Conservation (phyloP, 2,797 vertebrate species). For the Schizopygopsis malacanthus region DNA sequence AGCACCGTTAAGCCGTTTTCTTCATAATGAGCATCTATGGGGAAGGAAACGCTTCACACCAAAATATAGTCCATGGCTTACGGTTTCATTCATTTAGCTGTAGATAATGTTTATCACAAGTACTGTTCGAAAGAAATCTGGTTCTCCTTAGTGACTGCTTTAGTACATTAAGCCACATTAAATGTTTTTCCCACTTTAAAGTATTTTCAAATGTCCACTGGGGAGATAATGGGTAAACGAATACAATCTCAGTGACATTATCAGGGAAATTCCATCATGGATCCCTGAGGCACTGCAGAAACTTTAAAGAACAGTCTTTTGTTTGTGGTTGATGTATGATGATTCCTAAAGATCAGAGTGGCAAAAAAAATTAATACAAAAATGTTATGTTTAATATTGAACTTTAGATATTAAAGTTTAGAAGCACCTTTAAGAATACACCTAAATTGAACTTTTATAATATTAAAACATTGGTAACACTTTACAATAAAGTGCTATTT, state of each 20-base stretch:
- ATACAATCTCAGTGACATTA: conserved; percentile 8
- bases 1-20: not conserved
- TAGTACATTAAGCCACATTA: conserved; percentile 1
- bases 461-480: not conserved
- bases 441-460: not conserved
- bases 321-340: too few species aligned
- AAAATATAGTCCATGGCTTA: not conserved
- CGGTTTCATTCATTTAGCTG: not conserved
- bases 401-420: not conserved
- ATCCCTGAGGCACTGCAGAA: not conserved
- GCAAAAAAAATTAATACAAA: not conserved
- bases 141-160: not conserved
- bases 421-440: not conserved
- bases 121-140: not conserved
- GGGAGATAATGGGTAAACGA: conserved; percentile 12
- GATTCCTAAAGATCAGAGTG: not conserved
- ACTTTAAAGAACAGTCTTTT: not conserved
- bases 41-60: not conserved
- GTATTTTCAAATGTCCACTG: conserved; percentile 11
- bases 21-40: not conserved
- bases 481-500: too few species aligned
- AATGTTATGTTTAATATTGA: not conserved
- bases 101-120: conserved; percentile 8
- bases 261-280: conserved; percentile 3
- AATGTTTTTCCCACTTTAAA: conserved; percentile 6